Conservation (phyloP, 2,888 invertebrate genomes). For the Epistrophella euchroma region DNA sequence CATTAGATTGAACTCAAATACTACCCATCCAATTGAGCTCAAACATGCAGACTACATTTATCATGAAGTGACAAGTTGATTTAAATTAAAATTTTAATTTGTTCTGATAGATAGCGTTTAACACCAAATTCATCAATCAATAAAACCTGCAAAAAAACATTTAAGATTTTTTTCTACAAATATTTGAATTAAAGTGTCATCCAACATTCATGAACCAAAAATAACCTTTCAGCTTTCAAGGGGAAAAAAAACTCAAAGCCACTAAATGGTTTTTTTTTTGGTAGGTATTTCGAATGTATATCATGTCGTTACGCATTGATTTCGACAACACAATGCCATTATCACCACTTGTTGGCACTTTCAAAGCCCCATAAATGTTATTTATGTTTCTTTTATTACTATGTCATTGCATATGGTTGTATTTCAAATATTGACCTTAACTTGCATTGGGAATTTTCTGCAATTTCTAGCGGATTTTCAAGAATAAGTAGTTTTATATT, state of each 20-base stretch:
- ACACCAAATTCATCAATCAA: no score
- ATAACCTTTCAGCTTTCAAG: neutral
- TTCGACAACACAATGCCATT: conserved; percentile 29
- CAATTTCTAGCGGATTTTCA: neutral
- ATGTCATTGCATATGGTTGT: conserved; percentile 51
- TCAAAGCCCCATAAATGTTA: conserved; percentile 68
- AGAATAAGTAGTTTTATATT: no score
- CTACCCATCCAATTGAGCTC: no score
- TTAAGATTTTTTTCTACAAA: neutral
- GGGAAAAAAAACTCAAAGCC: conserved; percentile 23
- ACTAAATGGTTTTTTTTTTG: conserved; percentile 33
- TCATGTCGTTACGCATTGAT: conserved; percentile 6
- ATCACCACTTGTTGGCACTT: conserved; percentile 65
- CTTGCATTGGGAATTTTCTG: neutral
- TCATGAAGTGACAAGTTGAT: no score
- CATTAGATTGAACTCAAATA: no score
- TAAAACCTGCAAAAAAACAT: no score
- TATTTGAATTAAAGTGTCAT: neutral
- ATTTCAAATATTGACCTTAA: conserved; percentile 50
- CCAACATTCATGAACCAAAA: neutral
- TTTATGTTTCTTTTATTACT: conserved; percentile 56
- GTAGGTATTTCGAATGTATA: neutral
- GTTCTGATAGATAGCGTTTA: no score
- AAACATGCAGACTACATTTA: no score
- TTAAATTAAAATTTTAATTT: no score